Conservation (phyloP, 1,140 invertebrate genomes). For the Kradibia gibbosae region DNA sequence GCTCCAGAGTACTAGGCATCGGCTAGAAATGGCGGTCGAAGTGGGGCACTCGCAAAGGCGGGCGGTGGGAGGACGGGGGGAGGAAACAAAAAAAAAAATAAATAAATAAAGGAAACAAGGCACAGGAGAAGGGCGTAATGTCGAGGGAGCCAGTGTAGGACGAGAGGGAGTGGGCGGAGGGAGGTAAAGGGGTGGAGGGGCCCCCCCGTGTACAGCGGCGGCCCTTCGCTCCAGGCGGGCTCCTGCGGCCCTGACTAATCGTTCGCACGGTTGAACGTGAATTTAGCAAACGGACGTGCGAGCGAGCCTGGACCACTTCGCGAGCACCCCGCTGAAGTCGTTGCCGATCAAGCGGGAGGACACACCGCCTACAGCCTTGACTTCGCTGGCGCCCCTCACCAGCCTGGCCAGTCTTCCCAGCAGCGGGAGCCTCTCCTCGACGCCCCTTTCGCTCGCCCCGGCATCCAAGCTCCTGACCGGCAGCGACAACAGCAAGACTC, state of each 20-base stretch:
- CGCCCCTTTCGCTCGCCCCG: slow-evolving; percentile 68
- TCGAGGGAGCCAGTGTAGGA: not conserved
- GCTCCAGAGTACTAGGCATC: too few species aligned
- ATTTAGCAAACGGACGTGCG: slow-evolving; percentile 71
- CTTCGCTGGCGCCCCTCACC: slow-evolving; percentile 69
- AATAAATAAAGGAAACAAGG: too few species aligned
- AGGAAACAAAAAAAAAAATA: too few species aligned
- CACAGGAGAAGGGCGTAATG: not conserved
- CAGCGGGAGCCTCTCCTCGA: slow-evolving; percentile 64
- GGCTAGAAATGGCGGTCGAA: too few species aligned
- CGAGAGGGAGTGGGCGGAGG: not conserved
- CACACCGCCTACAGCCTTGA: slow-evolving; percentile 69
- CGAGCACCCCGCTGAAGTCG: slow-evolving; percentile 67
- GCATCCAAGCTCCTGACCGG: slow-evolving; percentile 69
- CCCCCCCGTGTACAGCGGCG: not conserved
- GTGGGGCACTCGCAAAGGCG: too few species aligned
- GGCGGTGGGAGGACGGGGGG: too few species aligned
- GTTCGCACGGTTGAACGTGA: slow-evolving; percentile 2
- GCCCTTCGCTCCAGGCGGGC: not conserved
- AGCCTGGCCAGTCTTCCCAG: slow-evolving; percentile 70
- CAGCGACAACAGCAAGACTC: slow-evolving; percentile 68
- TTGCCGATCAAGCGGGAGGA: slow-evolving; percentile 70
- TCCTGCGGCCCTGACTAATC: slow-evolving; percentile 30
- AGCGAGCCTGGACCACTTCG: slow-evolving; percentile 70
- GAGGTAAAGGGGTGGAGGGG: not conserved